Evolutionary conservation across 2,113 vertebrate species (phyloP).

Genomic region (Rhabdornis inornatus): DNA sequence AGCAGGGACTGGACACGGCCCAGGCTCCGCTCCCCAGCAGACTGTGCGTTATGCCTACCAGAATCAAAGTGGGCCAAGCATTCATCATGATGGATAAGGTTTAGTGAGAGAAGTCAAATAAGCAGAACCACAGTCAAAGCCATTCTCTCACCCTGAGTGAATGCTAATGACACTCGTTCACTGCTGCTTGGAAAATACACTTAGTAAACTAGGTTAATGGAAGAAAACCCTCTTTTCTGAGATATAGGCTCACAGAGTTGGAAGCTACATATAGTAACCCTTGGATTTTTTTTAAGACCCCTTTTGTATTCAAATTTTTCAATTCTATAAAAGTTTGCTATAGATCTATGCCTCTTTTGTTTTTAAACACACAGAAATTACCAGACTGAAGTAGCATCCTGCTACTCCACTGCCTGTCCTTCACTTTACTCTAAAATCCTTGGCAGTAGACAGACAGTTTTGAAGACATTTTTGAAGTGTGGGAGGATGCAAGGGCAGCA

Average conservation of each 20-base stretch:
- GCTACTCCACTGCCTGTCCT: not conserved
- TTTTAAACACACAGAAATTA: not conserved
- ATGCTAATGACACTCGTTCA: conserved; percentile 32
- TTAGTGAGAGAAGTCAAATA: conserved; percentile 50
- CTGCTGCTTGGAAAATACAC: not conserved
- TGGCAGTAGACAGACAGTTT: not conserved
- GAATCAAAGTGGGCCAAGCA: conserved; percentile 28
- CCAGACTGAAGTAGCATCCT: not conserved
- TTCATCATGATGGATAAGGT: conserved; percentile 21
- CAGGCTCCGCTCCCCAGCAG: not conserved
- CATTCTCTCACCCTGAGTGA: conserved; percentile 14
- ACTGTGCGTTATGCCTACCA: not conserved
- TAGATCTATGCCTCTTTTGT: not conserved
- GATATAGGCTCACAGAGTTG: not conserved
- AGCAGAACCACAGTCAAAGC: conserved; percentile 40
- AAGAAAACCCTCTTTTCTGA: conserved; percentile 1
- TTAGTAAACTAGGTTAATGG: conserved; percentile 29
- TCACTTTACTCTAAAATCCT: not conserved
- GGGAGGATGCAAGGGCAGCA: not conserved
- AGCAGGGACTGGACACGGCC: not conserved
- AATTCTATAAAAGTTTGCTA: not conserved
- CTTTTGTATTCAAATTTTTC: not conserved
- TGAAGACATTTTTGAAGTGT: not conserved
- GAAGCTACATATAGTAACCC: not conserved
- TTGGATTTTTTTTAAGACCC: not conserved